Conservation (phyloP, 92 coral and sea anemone genomes). For the Porites rus region DNA sequence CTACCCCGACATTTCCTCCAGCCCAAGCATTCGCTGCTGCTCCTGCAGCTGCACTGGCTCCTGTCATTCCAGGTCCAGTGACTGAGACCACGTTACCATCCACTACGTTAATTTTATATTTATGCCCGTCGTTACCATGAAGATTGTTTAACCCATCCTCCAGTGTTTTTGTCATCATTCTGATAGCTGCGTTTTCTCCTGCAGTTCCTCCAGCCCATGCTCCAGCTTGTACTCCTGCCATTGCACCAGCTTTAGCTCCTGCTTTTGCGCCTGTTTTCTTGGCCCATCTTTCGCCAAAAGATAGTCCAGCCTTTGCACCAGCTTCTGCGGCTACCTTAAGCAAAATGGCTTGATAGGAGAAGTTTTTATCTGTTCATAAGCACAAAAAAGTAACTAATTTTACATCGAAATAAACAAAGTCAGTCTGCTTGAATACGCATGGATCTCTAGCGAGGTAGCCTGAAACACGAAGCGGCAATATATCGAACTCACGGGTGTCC, state of each 20-base stretch:
- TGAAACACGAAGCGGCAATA: too few species aligned
- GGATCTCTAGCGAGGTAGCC: too few species aligned
- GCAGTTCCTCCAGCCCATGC: slow-evolving; percentile 61
- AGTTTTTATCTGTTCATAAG: slow-evolving; percentile 8
- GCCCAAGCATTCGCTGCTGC: background rate
- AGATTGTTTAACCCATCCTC: slow-evolving; percentile 45
- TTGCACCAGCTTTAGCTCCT: slow-evolving; percentile 74
- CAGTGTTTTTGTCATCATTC: slow-evolving; percentile 38
- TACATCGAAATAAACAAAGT: background rate
- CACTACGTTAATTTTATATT: slow-evolving; percentile 2
- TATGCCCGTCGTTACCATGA: slow-evolving; percentile 21
- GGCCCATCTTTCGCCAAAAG: slow-evolving; percentile 46
- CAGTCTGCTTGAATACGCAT: too few species aligned
- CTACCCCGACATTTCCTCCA: background rate
- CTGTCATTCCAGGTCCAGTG: slow-evolving; percentile 38
- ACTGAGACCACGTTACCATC: slow-evolving; percentile 42
- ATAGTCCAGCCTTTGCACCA: slow-evolving; percentile 53
- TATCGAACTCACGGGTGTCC: too few species aligned
- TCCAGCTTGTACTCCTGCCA: slow-evolving; percentile 57
- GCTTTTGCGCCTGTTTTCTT: slow-evolving; percentile 51
- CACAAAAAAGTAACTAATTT: background rate
- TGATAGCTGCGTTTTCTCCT: slow-evolving; percentile 47
- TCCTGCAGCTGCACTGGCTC: slow-evolving; percentile 3
- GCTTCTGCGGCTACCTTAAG: slow-evolving; percentile 56
- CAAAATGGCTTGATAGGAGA: slow-evolving; percentile 17